Conservation (phyloP, 2,888 invertebrate species). For the Volucella bombylans region DNA sequence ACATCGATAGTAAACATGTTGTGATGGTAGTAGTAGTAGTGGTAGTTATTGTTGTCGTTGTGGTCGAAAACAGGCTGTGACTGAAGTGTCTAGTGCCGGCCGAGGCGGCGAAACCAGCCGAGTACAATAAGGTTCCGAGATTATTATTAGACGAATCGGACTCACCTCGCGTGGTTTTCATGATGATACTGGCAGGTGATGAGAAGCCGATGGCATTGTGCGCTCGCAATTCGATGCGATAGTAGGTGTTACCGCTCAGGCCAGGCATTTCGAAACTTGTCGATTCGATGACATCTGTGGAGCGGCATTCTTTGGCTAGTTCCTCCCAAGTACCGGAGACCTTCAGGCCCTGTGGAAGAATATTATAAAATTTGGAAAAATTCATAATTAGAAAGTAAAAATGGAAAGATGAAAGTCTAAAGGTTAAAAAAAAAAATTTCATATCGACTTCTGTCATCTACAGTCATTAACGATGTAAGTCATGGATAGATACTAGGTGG, state of each 20-base stretch:
- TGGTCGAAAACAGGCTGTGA: slow-evolving; percentile 75
- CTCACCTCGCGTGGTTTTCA: slow-evolving; percentile 95
- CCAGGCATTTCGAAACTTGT: slow-evolving; percentile 87
- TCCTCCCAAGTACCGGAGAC: slow-evolving; percentile 87
- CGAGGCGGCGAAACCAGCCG: slow-evolving; percentile 82
- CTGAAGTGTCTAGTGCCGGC: slow-evolving; percentile 79
- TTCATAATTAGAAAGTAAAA: background rate
- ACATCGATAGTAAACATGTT: slow-evolving; percentile 81
- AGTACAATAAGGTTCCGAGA: slow-evolving; percentile 82
- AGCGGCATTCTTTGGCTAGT: slow-evolving; percentile 84
- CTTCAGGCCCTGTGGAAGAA: slow-evolving; percentile 85
- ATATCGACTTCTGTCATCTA: no score
- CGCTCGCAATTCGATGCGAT: slow-evolving; percentile 92
- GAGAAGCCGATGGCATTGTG: slow-evolving; percentile 94
- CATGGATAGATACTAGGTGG: no score
- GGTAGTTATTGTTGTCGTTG: slow-evolving; percentile 76
- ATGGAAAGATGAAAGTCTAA: background rate
- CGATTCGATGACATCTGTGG: slow-evolving; percentile 85
- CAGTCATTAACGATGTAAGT: no score
- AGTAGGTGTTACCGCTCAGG: slow-evolving; percentile 90
- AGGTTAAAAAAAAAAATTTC: background rate
- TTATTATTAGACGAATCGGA: slow-evolving; percentile 83
- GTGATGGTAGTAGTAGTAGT: slow-evolving; percentile 77
- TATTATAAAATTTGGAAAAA: background rate
- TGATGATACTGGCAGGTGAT: slow-evolving; percentile 88